These are phyloP conservation scores for Allacma fusca DNA, from an alignment of 2,888 invertebrate species.

Conservation along the genomic window DNA sequence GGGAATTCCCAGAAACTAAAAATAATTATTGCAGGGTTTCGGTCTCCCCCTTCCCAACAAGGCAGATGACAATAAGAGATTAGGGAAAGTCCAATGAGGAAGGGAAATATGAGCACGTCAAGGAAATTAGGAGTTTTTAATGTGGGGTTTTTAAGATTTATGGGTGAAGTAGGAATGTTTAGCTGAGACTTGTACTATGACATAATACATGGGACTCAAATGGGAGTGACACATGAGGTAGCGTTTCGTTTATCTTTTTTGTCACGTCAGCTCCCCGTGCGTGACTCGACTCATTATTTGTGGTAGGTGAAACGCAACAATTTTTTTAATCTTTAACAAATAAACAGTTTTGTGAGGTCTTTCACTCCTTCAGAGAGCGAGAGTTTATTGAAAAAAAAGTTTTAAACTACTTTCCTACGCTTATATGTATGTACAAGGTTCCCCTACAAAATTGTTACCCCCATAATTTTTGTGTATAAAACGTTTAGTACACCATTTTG, in stretches of 20 bases:
- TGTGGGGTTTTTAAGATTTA: neutral
- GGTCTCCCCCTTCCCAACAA: too few relatives aligned
- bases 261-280: neutral
- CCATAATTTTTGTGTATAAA: too few relatives aligned
- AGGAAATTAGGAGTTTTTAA: neutral
- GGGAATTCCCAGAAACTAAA: too few relatives aligned
- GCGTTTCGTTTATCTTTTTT: slow-evolving; percentile 2
- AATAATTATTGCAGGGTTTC: too few relatives aligned
- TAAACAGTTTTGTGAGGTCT: slow-evolving; percentile 1
- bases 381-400: slow-evolving; percentile 11
- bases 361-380: neutral
- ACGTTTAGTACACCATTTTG: too few relatives aligned
- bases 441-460: neutral
- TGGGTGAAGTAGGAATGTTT: neutral
- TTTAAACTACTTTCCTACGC: neutral
- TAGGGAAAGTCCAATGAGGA: neutral
- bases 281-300: slow-evolving; percentile 16
- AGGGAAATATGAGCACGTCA: neutral
- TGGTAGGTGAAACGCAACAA: neutral
- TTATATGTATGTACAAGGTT: neutral
- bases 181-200: neutral
- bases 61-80: too few relatives aligned
- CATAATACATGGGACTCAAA: too few relatives aligned
- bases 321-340: slow-evolving; percentile 18
- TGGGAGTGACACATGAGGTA: neutral